Evolutionary conservation across 35 echinoderm and acorn worm species (phyloP), one percentile per base, ranked within the genome.

Genomic region (Anneissia japonica): DNA sequence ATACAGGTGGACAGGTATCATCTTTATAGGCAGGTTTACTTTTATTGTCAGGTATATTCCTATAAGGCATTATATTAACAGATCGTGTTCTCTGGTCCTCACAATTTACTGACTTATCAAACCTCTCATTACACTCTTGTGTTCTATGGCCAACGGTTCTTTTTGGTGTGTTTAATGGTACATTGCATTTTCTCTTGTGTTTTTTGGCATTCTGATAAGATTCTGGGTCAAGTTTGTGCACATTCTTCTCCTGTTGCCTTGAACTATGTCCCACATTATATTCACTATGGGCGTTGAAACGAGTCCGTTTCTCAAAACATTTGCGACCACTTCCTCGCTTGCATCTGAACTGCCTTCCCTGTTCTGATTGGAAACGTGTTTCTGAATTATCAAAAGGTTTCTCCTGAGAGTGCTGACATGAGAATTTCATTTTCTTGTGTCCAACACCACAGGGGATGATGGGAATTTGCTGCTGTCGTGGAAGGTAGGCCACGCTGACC

Each of bases 401-500:
- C 51, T 64, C 21, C 2, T 9, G 11, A 3, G 21, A 46, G 46
- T 5, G 32, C 35, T 19, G 34, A 76, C 32, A 37, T 30, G 33
- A 77, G 30, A n/a, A 78, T 37, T 77, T 90, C 76, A 73, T 85
- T 74, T 30, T 91, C 90, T 23, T 84, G 37, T 38, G 80, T 84
- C 46, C 78, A 73, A 31, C 51, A 23, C 10, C 51, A 64, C 96
- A 99, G 4, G 82, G 37, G 34, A 93, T 73, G 1, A 32, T 33
- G 0, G 96, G 96, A n/a, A 99, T 94, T 26, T 43, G 13, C 5
- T 86, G 80, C 56, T 93, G 86, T 35, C 96, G 89, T n/a, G 89
- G 92, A 39, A 93, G 86, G 38, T 89, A 92, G 30, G 92, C 89
- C 1, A 99, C 95, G 0, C 85, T 91, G 2, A 99, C 96, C 39